Percentiles rank a stretch among this genome's conserved stretches.
Conservation (phyloP, 2,113 vertebrate genomes). For the Corythornis cristatus region DNA sequence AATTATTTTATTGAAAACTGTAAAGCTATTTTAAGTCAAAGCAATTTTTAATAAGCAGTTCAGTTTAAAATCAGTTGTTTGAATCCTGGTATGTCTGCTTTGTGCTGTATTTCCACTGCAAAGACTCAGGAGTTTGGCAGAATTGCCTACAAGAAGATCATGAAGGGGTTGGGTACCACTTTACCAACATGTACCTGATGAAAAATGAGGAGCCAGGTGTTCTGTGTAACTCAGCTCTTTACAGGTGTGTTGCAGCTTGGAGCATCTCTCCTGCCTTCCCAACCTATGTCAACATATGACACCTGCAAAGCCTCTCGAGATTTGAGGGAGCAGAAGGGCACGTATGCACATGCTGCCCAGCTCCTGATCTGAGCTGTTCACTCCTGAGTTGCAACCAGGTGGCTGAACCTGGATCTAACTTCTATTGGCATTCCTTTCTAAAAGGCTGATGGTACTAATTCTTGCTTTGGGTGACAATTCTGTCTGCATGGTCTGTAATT, state of each 20-base stretch:
- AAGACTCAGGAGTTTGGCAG: neutral
- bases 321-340: neutral
- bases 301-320: neutral
- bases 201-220: neutral
- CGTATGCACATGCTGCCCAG: neutral
- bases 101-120: neutral
- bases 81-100: neutral
- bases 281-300: neutral
- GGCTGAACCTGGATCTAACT: neutral
- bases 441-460: neutral
- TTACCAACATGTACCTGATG: rapidly evolving
- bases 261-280: neutral
- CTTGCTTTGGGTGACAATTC: neutral
- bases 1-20: conserved; percentile 72
- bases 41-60: conserved; percentile 28
- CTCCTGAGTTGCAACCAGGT: neutral
- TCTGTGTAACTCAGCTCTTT: neutral
- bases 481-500: neutral
- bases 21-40: conserved; percentile 57
- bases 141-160: neutral
- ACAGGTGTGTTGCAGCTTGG: neutral
- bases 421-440: conserved; percentile 52
- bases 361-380: neutral
- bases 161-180: neutral
- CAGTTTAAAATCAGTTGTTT: neutral